These are phyloP conservation scores for Cynaeus angustus DNA, from an alignment of 2,888 invertebrate genomes.

Conservation along the genomic window DNA sequence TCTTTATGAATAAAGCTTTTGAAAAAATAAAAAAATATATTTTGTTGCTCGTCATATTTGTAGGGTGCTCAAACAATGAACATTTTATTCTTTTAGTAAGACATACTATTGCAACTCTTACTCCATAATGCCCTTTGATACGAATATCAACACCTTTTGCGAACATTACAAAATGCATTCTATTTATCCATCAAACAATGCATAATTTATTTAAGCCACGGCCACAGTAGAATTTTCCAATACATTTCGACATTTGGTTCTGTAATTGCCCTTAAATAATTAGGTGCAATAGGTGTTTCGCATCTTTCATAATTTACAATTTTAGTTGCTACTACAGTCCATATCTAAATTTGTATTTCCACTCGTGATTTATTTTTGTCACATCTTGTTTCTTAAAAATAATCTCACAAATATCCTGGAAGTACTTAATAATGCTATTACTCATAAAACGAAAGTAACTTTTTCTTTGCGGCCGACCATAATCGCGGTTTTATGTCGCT, in stretches of 20 bases:
- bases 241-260: slow-evolving; percentile 3
- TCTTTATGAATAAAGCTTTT: no score
- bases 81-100: no score
- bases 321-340: background rate
- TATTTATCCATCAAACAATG: background rate
- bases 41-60: no score
- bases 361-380: slow-evolving; percentile 14
- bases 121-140: slow-evolving; percentile 4
- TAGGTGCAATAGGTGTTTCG: slow-evolving; percentile 17
- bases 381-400: slow-evolving; percentile 28
- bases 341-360: background rate
- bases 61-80: no score
- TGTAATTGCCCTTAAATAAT: slow-evolving; percentile 11
- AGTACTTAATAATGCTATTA: slow-evolving; percentile 16
- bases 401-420: slow-evolving; percentile 30
- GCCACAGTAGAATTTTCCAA: slow-evolving; percentile 19
- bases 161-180: slow-evolving; percentile 4
- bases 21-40: no score
- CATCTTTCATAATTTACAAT: no score
- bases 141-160: background rate
- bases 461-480: slow-evolving; percentile 18
- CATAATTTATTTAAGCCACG: slow-evolving; percentile 28
- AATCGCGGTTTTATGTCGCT: slow-evolving; percentile 28
- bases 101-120: background rate
- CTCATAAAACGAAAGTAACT: slow-evolving; percentile 35